Percentiles rank a stretch among this genome's conserved stretches.
phyloP scores from a whole-genome alignment of 2,113 vertebrate genomes.

The Notechis scutatus region DNA sequence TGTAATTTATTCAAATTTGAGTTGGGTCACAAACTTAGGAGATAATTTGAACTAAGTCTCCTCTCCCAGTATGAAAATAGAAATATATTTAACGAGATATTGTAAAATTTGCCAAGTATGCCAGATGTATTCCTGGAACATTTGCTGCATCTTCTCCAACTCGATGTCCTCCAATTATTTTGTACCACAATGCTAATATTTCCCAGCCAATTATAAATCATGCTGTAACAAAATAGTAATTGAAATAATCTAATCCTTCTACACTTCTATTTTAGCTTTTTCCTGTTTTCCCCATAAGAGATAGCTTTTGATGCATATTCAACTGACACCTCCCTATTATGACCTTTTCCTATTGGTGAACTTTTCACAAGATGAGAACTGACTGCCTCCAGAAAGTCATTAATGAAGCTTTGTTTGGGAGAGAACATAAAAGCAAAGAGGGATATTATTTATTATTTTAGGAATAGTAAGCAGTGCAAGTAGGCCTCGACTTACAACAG shows the following conservation, averaged over 20 bases:
- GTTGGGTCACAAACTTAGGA: too few relatives aligned
- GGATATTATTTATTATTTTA: not conserved
- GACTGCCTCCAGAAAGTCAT: not conserved
- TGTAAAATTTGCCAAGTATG: not conserved
- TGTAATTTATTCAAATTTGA: not conserved
- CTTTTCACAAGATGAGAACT: accelerated
- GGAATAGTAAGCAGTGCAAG: not conserved
- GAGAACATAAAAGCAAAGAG: not conserved
- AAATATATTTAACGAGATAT: not conserved
- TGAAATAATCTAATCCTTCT: not conserved
- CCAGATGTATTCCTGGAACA: not conserved
- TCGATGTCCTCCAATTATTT: not conserved
- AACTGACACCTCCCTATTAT: not conserved
- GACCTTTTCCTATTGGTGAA: not conserved
- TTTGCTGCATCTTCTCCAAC: not conserved
- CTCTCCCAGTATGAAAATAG: not conserved
- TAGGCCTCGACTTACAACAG: not conserved
- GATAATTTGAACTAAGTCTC: not conserved
- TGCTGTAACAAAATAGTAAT: not conserved
- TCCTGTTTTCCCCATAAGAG: not conserved
- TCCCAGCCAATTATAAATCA: not conserved
- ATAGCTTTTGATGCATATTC: not conserved
- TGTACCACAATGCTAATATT: not conserved
- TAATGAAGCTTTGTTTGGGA: not conserved
- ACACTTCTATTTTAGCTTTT: not conserved